Conservation (phyloP, 2,797 vertebrate species). For the Paedocypris micromegethes region DNA sequence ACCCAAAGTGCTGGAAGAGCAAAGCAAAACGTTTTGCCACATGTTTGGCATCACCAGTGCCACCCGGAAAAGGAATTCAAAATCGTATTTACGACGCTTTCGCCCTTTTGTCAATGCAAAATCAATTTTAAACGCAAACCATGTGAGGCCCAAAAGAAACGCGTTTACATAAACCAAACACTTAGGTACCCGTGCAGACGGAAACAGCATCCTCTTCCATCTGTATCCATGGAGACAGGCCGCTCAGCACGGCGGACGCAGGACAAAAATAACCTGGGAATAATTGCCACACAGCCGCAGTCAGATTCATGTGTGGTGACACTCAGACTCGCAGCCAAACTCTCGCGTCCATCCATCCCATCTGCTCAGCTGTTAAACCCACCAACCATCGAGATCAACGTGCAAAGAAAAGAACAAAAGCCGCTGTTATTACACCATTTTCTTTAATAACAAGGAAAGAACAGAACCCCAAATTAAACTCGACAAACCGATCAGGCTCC, state of each 20-base stretch:
- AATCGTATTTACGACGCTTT: no score
- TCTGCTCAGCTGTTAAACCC: constrained; percentile 16
- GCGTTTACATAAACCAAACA: constrained; percentile 25
- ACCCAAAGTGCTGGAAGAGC: no score
- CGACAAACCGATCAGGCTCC: constrained; percentile 64
- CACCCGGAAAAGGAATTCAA: no score
- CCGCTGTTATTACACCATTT: constrained; percentile 29
- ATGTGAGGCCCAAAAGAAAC: constrained; percentile 2
- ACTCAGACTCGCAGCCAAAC: constrained; percentile 11
- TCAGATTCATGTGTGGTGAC: constrained; percentile 27
- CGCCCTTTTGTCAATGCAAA: no score
- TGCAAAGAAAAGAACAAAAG: neutral
- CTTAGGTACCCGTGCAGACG: constrained; percentile 5
- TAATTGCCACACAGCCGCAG: constrained; percentile 25
- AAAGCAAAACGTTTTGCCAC: no score
- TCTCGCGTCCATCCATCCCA: constrained; percentile 14
- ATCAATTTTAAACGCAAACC: neutral
- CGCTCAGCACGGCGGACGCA: constrained; percentile 9
- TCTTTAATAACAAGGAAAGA: constrained; percentile 49
- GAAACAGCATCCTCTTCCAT: constrained; percentile 6
- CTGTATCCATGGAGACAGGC: constrained; percentile 36
- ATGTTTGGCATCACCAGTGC: no score
- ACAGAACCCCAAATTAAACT: constrained; percentile 53
- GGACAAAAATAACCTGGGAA: constrained; percentile 33
- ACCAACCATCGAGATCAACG: no score